These are phyloP conservation scores for Fukomys damarensis DNA, from an alignment of 2,113 vertebrate species.

Conservation along the genomic window DNA sequence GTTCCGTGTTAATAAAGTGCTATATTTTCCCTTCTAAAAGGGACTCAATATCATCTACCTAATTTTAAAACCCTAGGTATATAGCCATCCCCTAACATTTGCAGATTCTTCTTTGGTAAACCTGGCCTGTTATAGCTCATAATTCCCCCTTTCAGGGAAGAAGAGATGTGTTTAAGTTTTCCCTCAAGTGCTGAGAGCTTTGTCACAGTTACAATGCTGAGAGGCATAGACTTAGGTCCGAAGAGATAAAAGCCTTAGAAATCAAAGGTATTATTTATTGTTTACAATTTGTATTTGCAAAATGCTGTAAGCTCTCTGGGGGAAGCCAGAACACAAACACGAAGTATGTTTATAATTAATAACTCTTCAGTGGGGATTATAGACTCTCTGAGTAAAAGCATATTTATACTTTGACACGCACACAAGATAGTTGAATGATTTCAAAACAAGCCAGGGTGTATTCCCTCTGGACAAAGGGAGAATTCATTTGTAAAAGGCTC, in stretches of 20 bases:
- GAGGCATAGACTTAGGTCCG: slow-evolving; percentile 21
- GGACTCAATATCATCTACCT: not conserved
- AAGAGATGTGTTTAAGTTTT: not conserved
- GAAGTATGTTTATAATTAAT: slow-evolving; percentile 60
- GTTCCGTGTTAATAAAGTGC: not conserved
- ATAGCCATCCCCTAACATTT: not conserved
- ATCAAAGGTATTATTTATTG: slow-evolving; percentile 60
- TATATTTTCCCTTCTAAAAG: not conserved
- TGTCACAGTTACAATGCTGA: not conserved
- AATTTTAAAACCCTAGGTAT: not conserved
- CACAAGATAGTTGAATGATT: slow-evolving; percentile 51
- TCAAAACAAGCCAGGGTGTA: slow-evolving; percentile 23
- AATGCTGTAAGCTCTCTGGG: slow-evolving; percentile 5
- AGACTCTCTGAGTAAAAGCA: not conserved
- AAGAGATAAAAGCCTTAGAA: slow-evolving; percentile 24
- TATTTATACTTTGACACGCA: slow-evolving; percentile 54
- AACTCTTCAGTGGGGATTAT: slow-evolving; percentile 60
- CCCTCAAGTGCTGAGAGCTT: not conserved
- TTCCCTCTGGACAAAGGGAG: not conserved
- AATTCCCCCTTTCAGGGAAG: not conserved
- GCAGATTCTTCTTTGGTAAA: not conserved
- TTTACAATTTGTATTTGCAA: slow-evolving; percentile 68
- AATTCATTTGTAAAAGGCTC: not conserved
- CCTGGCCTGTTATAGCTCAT: accelerated
- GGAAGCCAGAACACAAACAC: slow-evolving; percentile 55